Percentiles rank a stretch among this genome's conserved stretches.
phyloP scores from a whole-genome alignment of 2,888 invertebrate species.

The Philereme transversata region DNA sequence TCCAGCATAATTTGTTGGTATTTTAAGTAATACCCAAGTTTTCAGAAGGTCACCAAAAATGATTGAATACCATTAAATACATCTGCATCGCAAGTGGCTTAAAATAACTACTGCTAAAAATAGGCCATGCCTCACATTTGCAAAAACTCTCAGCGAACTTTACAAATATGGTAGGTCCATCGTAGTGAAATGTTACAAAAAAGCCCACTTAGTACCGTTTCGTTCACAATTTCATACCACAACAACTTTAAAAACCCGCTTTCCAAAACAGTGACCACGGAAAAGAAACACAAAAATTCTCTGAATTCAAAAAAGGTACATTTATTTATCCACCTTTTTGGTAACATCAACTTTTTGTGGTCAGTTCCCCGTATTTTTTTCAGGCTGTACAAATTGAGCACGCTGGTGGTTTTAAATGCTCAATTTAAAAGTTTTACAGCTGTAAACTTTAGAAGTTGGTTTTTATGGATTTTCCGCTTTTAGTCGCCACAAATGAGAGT shows the following conservation, averaged over 20 bases:
- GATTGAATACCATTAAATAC: too few relatives aligned
- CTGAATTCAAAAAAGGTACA: slow-evolving; percentile 6
- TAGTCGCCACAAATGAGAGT: slow-evolving; percentile 1
- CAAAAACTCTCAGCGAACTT: too few relatives aligned
- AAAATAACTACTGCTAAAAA: too few relatives aligned
- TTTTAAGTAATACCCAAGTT: too few relatives aligned
- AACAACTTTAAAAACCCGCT: background rate
- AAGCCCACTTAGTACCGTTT: background rate
- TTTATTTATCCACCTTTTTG: slow-evolving; percentile 7
- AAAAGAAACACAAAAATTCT: slow-evolving; percentile 1
- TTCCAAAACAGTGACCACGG: background rate
- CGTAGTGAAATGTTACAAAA: too few relatives aligned
- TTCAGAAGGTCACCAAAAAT: too few relatives aligned
- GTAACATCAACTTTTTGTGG: slow-evolving; percentile 17
- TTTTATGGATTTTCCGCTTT: slow-evolving; percentile 22
- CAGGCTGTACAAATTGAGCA: slow-evolving; percentile 17
- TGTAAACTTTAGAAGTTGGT: slow-evolving; percentile 26
- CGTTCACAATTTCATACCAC: background rate
- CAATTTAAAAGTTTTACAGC: slow-evolving; percentile 32
- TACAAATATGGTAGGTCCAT: too few relatives aligned
- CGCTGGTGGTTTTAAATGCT: slow-evolving; percentile 23
- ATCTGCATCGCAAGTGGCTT: too few relatives aligned
- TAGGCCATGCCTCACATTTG: too few relatives aligned
- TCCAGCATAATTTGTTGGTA: too few relatives aligned
- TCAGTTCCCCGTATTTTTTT: slow-evolving; percentile 10